These are phyloP conservation scores for Rhinichthys klamathensis DNA, from an alignment of 2,113 vertebrate genomes.

Conservation along the genomic window DNA sequence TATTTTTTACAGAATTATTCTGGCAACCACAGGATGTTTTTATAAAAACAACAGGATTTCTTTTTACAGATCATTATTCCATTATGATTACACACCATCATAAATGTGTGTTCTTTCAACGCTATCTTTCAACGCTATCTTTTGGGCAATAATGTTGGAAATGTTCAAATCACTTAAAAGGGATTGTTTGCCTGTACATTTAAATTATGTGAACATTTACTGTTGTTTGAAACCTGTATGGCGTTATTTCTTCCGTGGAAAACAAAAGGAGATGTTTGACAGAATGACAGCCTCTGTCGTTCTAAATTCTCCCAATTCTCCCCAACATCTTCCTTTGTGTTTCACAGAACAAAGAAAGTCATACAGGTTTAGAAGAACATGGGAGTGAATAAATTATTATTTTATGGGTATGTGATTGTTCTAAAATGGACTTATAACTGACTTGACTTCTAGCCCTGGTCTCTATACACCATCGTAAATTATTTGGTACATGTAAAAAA, in stretches of 20 bases:
- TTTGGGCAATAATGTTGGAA: not conserved
- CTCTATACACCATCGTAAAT: not conserved
- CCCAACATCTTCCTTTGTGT: not conserved
- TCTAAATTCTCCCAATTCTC: not conserved
- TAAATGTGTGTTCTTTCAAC: not conserved
- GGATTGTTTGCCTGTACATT: not conserved
- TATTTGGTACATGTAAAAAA: not conserved
- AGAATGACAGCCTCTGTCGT: not conserved
- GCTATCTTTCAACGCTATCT: not conserved
- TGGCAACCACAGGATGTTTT: no score
- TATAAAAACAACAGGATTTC: no score
- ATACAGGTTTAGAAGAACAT: conserved; percentile 5
- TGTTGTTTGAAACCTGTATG: not conserved
- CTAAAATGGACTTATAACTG: not conserved
- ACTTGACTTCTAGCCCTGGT: not conserved
- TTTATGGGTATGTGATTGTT: not conserved
- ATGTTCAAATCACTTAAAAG: not conserved
- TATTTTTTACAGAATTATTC: no score
- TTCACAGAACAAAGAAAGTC: not conserved
- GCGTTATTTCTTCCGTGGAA: not conserved
- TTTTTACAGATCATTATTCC: no score
- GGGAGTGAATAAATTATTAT: not conserved
- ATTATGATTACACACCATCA: not conserved
- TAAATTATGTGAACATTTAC: not conserved
- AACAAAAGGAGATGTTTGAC: not conserved